Evolutionary conservation across 2,113 vertebrate species (phyloP), one percentile per base, ranked within the genome.

Genomic region (Euleptes europaea): DNA sequence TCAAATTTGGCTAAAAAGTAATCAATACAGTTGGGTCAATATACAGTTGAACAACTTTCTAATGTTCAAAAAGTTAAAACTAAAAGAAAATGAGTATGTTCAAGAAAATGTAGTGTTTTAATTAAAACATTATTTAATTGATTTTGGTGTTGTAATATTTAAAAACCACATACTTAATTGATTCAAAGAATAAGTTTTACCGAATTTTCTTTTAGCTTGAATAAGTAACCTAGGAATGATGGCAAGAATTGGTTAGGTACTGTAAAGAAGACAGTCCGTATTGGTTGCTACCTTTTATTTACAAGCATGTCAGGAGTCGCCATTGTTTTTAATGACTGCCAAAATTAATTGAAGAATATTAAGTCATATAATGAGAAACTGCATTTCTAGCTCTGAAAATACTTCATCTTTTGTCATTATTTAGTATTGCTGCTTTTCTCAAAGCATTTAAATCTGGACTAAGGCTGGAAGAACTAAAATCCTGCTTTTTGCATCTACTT

Each of bases 371-470:
- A 23, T 60, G 28, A 49, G 71, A 91, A 84, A 74, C 8, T 47
- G 9, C 49, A 69, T 44, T 84, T 71, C 49, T 33, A 76, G n/a
- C 86, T 65, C 31, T 92, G 84, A 82, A 88, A 91, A 87, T 60
- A 82, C 88, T 88, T 90, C 81, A 44, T 44, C 82, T 80, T 63
- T 51, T 76, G 1, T 81, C 49, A 71, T 42, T 80, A 85, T 88
- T 42, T 92, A 79, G 79, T 14, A 0, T 80, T 73, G 75, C 66
- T 94, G 91, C 84, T 92, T 71, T 93, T 65, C 80, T 92, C 84
- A 75, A 93, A 85, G 90, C 84, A 86, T 90, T 90, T 82, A 90
- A 51, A 76, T 28, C 84, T 92, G 84, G 77, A 89, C 89, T 88
- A 90, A 88, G 78, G 28, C 90, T 84, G 86, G 77, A 91, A 92